Evolutionary conservation across 2,797 vertebrate genomes (phyloP).

Genomic region (Glyptemys insculpta): DNA sequence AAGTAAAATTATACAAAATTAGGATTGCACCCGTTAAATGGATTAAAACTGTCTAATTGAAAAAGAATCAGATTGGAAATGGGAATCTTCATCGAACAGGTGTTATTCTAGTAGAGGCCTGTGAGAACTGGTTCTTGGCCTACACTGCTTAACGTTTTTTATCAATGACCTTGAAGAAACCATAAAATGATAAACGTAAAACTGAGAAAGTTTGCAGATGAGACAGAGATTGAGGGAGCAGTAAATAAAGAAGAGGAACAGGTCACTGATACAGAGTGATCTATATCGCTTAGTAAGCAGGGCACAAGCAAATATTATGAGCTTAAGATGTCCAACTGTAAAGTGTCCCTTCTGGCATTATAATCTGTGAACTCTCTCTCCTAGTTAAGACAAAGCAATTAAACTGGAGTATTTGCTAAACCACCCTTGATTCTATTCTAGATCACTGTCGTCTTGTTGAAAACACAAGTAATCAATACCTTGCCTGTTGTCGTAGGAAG

Average conservation of each 20-base stretch:
- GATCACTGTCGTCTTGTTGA: conserved; percentile 77
- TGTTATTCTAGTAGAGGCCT: not conserved
- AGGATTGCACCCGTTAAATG: not conserved
- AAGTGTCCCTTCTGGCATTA: not conserved
- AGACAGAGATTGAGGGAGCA: not conserved
- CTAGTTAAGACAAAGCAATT: not conserved
- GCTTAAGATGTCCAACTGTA: not conserved
- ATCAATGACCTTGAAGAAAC: not conserved
- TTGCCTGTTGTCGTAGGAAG: conserved; percentile 74
- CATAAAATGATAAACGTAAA: not conserved
- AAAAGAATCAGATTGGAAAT: not conserved
- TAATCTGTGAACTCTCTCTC: not conserved
- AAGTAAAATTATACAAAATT: not conserved
- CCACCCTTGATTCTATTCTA: conserved; percentile 44
- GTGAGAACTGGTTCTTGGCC: not conserved
- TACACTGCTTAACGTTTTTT: not conserved
- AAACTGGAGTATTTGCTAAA: not conserved
- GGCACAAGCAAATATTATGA: not conserved
- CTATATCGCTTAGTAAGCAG: not conserved
- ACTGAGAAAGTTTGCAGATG: not conserved
- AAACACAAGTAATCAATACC: conserved; percentile 21
- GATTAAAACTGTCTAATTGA: not conserved
- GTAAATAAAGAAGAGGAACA: not conserved
- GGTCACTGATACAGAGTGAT: not conserved
- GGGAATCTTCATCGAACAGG: too few species aligned